Conservation (phyloP, 2,113 vertebrate species). For the Seriola quinqueradiata region DNA sequence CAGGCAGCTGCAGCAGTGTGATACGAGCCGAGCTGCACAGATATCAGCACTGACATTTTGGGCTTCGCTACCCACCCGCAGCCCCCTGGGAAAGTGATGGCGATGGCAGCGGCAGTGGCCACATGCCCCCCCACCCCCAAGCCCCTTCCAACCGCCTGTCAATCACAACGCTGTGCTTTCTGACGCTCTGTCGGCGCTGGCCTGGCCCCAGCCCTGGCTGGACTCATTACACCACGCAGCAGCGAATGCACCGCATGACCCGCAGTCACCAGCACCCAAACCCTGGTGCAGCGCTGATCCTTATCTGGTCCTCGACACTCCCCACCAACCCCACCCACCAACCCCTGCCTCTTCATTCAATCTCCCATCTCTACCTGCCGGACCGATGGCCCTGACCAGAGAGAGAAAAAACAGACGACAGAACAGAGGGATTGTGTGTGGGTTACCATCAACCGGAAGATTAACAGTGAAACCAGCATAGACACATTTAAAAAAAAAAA, state of each 20-base stretch:
- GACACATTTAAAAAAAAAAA: conserved; percentile 2
- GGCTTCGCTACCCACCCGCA: conserved; percentile 77
- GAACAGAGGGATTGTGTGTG: conserved; percentile 33
- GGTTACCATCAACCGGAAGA: conserved; percentile 13
- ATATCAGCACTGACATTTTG: conserved; percentile 89
- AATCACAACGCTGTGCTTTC: conserved; percentile 69
- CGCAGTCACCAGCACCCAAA: conserved; percentile 28
- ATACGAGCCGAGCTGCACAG: conserved; percentile 79
- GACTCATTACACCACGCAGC: conserved; percentile 47
- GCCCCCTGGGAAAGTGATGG: conserved; percentile 85
- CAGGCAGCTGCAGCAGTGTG: conserved; percentile 80
- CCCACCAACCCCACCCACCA: conserved; percentile 24
- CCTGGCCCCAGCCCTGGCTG: conserved; percentile 29
- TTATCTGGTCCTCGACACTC: conserved; percentile 49
- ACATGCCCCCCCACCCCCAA: conserved; percentile 36
- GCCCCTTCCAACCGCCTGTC: conserved; percentile 64
- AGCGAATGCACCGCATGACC: conserved; percentile 48
- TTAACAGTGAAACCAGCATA: conserved; percentile 36
- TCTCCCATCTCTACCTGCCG: conserved; percentile 53
- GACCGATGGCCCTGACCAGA: conserved; percentile 52
- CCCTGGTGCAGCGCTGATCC: conserved; percentile 50
- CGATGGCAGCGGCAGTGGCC: conserved; percentile 58
- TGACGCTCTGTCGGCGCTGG: conserved; percentile 45
- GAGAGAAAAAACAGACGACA: conserved; percentile 17
- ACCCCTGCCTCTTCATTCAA: conserved; percentile 54